A percentile compares a stretch with the other conserved stretches of the same genome.
phyloP scores from a whole-genome alignment of 2,797 vertebrate genomes.

The Sebastes vulpes region DNA sequence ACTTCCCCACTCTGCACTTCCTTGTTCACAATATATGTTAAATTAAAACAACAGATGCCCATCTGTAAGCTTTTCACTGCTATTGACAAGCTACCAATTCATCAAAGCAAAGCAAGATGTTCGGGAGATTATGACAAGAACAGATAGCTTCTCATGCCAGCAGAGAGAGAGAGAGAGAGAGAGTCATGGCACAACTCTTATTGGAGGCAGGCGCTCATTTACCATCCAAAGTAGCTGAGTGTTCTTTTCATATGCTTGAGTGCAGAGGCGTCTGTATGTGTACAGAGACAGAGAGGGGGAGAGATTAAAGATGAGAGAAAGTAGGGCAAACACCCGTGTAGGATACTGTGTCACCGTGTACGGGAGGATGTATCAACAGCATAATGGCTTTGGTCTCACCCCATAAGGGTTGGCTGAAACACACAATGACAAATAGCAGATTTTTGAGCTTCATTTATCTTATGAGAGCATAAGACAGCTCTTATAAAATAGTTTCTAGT shows the following conservation, averaged over 20 bases:
- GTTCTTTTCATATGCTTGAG: slow-evolving; percentile 76
- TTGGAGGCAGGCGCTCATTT: slow-evolving; percentile 63
- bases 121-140: slow-evolving; percentile 10
- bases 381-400: slow-evolving; percentile 39
- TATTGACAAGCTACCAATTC: slow-evolving; percentile 14
- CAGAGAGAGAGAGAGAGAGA: neutral
- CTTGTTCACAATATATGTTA: neutral
- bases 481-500: neutral
- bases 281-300: slow-evolving; percentile 14
- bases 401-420: slow-evolving; percentile 39
- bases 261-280: slow-evolving; percentile 53
- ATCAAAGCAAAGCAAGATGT: slow-evolving; percentile 6
- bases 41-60: neutral
- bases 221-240: slow-evolving; percentile 73
- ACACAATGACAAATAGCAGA: slow-evolving; percentile 12
- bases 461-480: neutral
- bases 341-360: slow-evolving; percentile 57
- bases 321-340: slow-evolving; percentile 72
- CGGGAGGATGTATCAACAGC: slow-evolving; percentile 36
- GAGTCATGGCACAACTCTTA: slow-evolving; percentile 41
- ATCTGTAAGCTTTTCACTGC: neutral
- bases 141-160: slow-evolving; percentile 10
- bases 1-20: neutral
- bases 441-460: neutral
- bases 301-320: slow-evolving; percentile 69